A percentile compares a stretch with the other conserved stretches of the same genome.
These are phyloP conservation scores for Meriones unguiculatus DNA, from an alignment of 2,113 vertebrate genomes.

Conservation along the genomic window DNA sequence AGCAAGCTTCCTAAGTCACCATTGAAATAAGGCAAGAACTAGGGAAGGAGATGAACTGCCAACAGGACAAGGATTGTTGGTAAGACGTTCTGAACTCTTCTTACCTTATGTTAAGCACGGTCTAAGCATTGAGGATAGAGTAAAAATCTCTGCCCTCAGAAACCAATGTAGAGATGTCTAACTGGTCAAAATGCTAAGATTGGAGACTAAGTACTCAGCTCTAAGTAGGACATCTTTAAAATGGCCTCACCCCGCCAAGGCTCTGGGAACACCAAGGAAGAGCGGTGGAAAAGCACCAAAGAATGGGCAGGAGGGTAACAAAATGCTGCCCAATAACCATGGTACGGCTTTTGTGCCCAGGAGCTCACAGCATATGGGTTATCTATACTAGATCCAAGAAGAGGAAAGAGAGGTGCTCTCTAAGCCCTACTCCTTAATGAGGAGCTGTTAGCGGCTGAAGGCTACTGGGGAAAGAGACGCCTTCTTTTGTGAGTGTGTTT, in stretches of 20 bases:
- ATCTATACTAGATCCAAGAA: neutral
- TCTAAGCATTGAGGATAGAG: neutral
- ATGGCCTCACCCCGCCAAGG: accelerated
- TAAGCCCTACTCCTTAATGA: neutral
- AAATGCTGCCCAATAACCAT: neutral
- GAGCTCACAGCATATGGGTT: neutral
- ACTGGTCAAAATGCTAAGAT: neutral
- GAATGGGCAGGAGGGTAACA: neutral
- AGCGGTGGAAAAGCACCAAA: neutral
- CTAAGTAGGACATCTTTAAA: neutral
- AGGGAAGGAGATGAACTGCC: neutral
- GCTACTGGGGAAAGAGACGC: no score
- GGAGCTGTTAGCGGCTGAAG: neutral
- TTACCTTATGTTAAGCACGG: neutral
- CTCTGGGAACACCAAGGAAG: neutral
- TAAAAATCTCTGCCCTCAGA: neutral
- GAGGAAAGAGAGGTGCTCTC: neutral
- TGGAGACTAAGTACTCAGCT: neutral
- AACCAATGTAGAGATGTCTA: neutral
- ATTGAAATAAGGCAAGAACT: neutral
- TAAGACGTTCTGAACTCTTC: neutral
- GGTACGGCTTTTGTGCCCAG: no score
- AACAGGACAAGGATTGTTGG: neutral
- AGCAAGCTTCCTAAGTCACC: neutral
- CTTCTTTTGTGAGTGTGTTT: neutral